Conservation (phyloP, 2,888 invertebrate species). For the Apotomis betuletana region DNA sequence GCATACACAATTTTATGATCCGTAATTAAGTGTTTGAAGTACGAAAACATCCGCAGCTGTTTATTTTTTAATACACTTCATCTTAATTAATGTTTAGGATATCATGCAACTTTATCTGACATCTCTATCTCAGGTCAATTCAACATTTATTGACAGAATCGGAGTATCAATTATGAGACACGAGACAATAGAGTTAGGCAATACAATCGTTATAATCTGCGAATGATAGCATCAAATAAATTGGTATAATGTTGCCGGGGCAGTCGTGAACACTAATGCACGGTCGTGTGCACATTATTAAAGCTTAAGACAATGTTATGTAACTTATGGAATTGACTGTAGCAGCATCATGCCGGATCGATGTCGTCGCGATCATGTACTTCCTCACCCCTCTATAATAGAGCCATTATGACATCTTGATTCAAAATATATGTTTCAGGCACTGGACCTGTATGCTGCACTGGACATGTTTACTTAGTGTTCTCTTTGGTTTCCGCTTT, state of each 20-base stretch:
- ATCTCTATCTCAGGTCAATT: conserved; percentile 14
- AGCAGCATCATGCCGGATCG: not conserved
- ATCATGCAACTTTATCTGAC: not conserved
- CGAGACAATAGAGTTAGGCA: conserved; percentile 65
- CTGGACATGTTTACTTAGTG: too few species aligned
- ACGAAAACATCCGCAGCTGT: not conserved
- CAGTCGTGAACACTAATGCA: conserved; percentile 70
- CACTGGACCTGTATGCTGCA: too few species aligned
- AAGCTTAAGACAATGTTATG: conserved; percentile 46
- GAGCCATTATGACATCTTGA: too few species aligned
- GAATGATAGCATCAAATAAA: conserved; percentile 66
- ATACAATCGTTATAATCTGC: conserved; percentile 53
- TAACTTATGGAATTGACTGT: conserved; percentile 15
- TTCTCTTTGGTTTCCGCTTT: too few species aligned
- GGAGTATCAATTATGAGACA: conserved; percentile 55
- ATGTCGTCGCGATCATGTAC: too few species aligned
- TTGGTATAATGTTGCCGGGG: conserved; percentile 61
- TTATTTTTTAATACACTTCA: not conserved
- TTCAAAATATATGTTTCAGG: too few species aligned
- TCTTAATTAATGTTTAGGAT: too few species aligned
- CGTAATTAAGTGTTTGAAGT: conserved; percentile 2
- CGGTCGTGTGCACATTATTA: conserved; percentile 74
- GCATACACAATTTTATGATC: conserved; percentile 17
- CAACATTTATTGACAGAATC: conserved; percentile 48
- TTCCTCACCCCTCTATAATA: too few species aligned